phyloP scores from a whole-genome alignment of 2,888 invertebrate species.

The Gnatocerus cornutus region DNA sequence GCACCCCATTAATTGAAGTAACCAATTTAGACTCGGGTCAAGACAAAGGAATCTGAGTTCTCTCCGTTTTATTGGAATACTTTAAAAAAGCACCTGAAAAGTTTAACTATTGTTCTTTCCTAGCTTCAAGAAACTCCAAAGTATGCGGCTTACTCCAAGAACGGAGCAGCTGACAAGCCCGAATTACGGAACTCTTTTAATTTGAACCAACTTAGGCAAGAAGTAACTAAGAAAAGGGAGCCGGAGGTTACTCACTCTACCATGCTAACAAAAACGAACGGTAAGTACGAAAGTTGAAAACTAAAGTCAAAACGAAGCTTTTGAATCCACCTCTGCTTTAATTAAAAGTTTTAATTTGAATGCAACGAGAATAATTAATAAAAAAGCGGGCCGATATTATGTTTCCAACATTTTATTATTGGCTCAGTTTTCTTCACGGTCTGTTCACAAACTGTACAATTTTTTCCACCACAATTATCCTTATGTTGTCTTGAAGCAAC shows the following conservation, averaged over 20 bases:
- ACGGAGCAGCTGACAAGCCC: conserved; percentile 50
- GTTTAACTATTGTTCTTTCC: conserved; percentile 9
- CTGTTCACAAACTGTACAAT: no score
- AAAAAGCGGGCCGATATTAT: no score
- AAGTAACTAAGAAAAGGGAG: conserved; percentile 58
- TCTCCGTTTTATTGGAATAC: neutral
- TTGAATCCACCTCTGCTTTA: no score
- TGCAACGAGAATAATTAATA: no score
- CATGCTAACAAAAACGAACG: conserved; percentile 32
- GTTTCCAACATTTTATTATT: no score
- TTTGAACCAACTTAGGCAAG: conserved; percentile 61
- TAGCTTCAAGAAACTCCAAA: conserved; percentile 41
- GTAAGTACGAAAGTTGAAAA: conserved; percentile 20
- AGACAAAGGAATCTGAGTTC: no score
- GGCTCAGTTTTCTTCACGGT: no score
- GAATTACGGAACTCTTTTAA: conserved; percentile 61
- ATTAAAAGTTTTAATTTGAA: no score
- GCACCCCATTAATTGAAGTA: conserved; percentile 33
- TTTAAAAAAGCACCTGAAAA: conserved; percentile 1
- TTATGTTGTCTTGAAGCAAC: no score
- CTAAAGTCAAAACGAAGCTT: no score
- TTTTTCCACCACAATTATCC: no score
- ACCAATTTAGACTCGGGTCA: conserved; percentile 4
- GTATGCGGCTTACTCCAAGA: conserved; percentile 32
- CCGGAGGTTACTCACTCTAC: conserved; percentile 45